Conservation (phyloP, 2,797 vertebrate species). For the Luscinia luscinia region DNA sequence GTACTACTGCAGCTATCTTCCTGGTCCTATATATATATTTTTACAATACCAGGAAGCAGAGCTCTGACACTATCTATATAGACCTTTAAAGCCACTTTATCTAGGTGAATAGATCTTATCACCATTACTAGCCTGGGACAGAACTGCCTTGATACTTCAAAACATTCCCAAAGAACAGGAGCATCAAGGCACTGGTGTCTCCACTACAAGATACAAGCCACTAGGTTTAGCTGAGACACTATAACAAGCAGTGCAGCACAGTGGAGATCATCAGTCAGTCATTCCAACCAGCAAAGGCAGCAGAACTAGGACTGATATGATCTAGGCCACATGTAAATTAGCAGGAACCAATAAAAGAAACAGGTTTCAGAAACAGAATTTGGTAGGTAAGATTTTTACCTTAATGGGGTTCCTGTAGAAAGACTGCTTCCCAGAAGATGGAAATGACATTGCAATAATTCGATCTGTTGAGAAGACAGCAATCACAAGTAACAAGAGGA, state of each 20-base stretch:
- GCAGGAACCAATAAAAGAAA: neutral
- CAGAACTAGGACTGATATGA: neutral
- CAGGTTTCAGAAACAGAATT: neutral
- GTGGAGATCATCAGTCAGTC: neutral
- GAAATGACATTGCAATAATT: conserved; percentile 98
- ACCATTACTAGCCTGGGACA: neutral
- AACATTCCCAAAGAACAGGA: neutral
- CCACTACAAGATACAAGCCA: neutral
- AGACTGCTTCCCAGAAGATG: conserved; percentile 92
- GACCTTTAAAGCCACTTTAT: neutral
- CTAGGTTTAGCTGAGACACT: neutral
- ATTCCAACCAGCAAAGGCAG: neutral
- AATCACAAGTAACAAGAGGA: neutral
- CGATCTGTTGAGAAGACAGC: conserved; percentile 80
- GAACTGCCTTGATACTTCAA: neutral
- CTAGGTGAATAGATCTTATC: neutral
- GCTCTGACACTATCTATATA: neutral
- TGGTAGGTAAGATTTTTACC: conserved; percentile 70
- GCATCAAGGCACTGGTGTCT: neutral
- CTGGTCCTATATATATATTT: neutral
- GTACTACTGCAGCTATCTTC: neutral
- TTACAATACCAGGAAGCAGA: neutral
- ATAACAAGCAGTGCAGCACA: neutral
- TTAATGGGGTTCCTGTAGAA: conserved; percentile 94
- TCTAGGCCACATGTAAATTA: neutral